phyloP scores from a whole-genome alignment of 2,113 vertebrate genomes.

The Eulemur rufifrons region DNA sequence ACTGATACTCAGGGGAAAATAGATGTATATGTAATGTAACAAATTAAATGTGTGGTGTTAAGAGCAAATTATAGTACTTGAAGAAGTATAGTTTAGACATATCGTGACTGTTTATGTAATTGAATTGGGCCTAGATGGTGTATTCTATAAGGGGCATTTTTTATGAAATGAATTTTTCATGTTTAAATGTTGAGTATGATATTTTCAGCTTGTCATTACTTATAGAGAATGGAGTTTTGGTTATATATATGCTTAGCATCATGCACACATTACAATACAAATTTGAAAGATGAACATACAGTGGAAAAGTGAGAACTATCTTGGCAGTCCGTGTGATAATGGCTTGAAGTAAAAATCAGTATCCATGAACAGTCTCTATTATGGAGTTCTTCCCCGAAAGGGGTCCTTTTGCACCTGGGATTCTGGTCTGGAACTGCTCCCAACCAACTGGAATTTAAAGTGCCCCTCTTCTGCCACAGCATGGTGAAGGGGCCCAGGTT shows the following conservation, averaged over 20 bases:
- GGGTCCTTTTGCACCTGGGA: neutral
- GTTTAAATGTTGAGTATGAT: conserved; percentile 18
- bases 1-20: neutral
- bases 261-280: neutral
- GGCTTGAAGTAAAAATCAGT: neutral
- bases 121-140: neutral
- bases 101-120: neutral
- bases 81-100: neutral
- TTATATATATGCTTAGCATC: neutral
- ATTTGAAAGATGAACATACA: neutral
- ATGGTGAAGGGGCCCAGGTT: neutral
- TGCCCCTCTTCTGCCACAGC: neutral
- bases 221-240: neutral
- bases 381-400: neutral
- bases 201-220: neutral
- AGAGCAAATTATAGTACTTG: neutral
- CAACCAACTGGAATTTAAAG: neutral
- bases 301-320: neutral
- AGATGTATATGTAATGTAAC: neutral
- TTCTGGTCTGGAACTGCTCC: neutral
- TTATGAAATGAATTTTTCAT: conserved; percentile 28
- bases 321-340: neutral
- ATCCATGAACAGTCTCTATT: neutral
- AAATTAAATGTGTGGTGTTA: neutral
- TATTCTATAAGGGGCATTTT: neutral